These are phyloP conservation scores for Phragmatobia fuliginosa DNA, from an alignment of 2,888 invertebrate species.

Conservation along the genomic window DNA sequence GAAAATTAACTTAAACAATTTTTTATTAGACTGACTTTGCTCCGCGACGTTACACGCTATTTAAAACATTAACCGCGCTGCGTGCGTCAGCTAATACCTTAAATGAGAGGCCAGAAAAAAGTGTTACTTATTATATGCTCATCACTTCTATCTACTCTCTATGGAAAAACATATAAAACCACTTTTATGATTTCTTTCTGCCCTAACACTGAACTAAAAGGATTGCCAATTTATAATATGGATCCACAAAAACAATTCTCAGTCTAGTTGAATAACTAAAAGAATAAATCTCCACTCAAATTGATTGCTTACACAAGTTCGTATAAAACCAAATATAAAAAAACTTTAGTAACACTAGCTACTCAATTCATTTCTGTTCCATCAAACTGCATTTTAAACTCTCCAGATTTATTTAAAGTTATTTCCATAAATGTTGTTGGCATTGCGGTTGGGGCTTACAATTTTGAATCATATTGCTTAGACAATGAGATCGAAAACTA, in stretches of 20 bases:
- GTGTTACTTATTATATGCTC: too few species aligned
- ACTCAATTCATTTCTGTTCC: conserved; percentile 51
- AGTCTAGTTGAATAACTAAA: background rate
- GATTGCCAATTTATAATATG: background rate
- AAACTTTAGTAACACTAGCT: conserved; percentile 43
- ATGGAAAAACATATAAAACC: background rate
- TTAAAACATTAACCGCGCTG: too few species aligned
- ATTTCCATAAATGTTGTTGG: conserved; percentile 71
- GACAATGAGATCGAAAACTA: conserved; percentile 26
- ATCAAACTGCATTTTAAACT: conserved; percentile 75
- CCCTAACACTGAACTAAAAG: background rate
- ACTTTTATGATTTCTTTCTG: background rate
- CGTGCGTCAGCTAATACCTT: too few species aligned
- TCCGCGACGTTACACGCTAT: too few species aligned
- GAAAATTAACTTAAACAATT: too few species aligned
- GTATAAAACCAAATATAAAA: conserved; percentile 20
- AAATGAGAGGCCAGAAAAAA: too few species aligned
- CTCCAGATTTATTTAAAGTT: conserved; percentile 76
- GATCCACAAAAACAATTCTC: background rate
- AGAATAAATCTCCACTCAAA: conserved; percentile 15
- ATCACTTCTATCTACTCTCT: too few species aligned
- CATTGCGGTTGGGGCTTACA: conserved; percentile 24
- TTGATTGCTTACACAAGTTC: conserved; percentile 23
- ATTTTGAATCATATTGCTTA: conserved; percentile 51
- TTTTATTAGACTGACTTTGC: too few species aligned